Conservation (phyloP, 2,113 vertebrate genomes). For the Syrmaticus mikado region DNA sequence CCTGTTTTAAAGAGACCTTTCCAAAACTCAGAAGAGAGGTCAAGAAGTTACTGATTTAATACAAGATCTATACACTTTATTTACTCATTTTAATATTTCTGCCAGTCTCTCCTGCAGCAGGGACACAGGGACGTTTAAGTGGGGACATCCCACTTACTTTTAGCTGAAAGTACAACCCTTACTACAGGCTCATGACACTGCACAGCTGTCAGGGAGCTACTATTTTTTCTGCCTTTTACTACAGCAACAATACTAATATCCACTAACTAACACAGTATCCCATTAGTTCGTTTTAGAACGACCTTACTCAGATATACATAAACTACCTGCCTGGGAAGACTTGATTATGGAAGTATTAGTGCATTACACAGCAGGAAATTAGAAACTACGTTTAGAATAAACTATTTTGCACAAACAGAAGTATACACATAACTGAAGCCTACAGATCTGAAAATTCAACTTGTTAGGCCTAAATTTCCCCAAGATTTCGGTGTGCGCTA, state of each 20-base stretch:
- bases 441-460: neutral
- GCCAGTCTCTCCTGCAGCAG: too few species aligned
- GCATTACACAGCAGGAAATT: neutral
- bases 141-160: neutral
- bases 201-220: neutral
- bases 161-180: neutral
- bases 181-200: neutral
- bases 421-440: neutral
- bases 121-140: too few species aligned
- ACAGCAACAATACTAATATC: neutral
- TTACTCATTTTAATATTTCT: neutral
- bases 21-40: slow-evolving; percentile 40
- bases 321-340: neutral
- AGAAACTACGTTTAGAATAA: neutral
- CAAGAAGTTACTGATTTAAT: neutral
- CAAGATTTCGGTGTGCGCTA: neutral
- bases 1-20: slow-evolving; percentile 32
- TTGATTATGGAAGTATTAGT: neutral
- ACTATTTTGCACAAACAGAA: neutral
- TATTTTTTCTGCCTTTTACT: neutral
- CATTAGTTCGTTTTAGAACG: neutral
- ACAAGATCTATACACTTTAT: neutral
- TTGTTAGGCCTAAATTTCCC: neutral
- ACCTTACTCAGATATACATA: neutral
- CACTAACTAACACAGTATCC: neutral